Evolutionary conservation across 2,888 invertebrate genomes (phyloP), one percentile per base, ranked within the genome.

Genomic region (Brachyptera putata): DNA sequence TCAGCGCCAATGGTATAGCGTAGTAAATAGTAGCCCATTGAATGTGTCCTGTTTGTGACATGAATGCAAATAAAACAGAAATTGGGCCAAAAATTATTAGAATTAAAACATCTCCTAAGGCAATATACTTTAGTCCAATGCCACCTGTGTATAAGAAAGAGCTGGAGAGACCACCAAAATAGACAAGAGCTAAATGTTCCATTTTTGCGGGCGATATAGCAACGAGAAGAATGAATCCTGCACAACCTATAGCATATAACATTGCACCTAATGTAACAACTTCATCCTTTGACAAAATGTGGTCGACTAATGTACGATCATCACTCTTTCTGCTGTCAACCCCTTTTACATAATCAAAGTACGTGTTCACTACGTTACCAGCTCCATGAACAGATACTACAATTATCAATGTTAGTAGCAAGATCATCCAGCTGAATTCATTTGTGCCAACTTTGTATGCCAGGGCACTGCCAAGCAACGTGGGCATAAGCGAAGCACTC

Each of bases 121-220:
- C 96, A 69, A 96, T 94, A 72, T 96, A 96, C 74, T 96, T 96
- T 60, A 96, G 82, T 61, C 95, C 96, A 68, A 95, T 90, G 50
- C 96, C 96, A 60, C 96, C 96, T 1, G 96, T 96, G 70, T 96
- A 96, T n/a, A 96, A 79, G 76, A 96, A 96, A 66, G 95, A 95
- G 57, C 94, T 92, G 24, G 95, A 95, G 58, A 96, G 75, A 1
- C 96, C 96, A 59, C 96, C 95, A 77, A 96, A 96, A 73, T 95
- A 96, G 1, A 95, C 91, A 49, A 96, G 77, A 4, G 96, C 95
- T 67, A 96, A 78, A 73, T 95, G 95, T 75, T 95, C 95, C 90
- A 95, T 91, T 74, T 89, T 87, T 0, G 95, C 95, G 11, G 93
- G 91, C 57, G 95, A 95, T 61, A 93, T 79, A 62, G 83, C 78